A percentile compares a stretch with the other conserved stretches of the same genome.
Conservation (phyloP, 2,113 vertebrate species). For the Equus przewalskii region DNA sequence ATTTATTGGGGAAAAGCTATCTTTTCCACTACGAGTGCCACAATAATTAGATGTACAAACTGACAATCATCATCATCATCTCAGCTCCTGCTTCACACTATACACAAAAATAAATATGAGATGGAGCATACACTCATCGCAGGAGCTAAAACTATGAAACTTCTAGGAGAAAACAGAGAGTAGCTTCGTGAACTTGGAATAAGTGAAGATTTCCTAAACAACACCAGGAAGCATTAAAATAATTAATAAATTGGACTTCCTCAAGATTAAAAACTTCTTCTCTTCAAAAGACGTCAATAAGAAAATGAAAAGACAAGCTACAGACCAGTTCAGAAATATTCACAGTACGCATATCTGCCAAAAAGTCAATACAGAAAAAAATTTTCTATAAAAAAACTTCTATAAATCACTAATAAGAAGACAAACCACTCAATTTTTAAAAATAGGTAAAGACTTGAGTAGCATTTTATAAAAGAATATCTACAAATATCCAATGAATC, state of each 20-base stretch:
- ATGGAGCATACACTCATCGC: too few species aligned
- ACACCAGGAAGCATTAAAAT: neutral
- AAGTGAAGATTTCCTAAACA: neutral
- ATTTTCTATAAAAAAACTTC: neutral
- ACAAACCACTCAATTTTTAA: neutral
- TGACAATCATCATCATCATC: neutral
- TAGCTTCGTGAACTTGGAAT: neutral
- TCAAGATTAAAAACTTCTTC: neutral
- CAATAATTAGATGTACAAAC: neutral
- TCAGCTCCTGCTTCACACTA: neutral
- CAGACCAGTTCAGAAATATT: neutral
- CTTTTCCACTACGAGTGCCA: neutral
- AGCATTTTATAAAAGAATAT: too few species aligned
- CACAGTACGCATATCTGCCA: accelerated
- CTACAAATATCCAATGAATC: too few species aligned
- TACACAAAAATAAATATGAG: too few species aligned
- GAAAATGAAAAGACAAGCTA: neutral
- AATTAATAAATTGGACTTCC: neutral
- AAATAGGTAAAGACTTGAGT: neutral
- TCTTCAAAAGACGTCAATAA: neutral
- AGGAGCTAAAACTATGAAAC: neutral
- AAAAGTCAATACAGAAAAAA: neutral
- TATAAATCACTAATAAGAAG: neutral
- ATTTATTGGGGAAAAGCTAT: neutral
- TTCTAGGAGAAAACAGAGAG: neutral